These are phyloP conservation scores for Pogonomyrmex californicus DNA, from an alignment of 1,140 invertebrate genomes.

Conservation along the genomic window DNA sequence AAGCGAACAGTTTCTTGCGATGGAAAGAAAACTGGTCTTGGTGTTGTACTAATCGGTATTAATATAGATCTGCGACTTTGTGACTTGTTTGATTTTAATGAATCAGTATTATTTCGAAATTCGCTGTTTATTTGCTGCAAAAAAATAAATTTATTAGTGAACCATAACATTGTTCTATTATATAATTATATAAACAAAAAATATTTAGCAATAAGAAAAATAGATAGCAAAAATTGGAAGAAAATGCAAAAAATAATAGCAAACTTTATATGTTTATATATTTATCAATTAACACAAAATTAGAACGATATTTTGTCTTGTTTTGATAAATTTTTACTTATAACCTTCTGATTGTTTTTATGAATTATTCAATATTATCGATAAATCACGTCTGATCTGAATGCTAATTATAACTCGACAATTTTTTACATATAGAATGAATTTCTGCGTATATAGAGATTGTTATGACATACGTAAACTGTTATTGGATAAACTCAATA, in stretches of 20 bases:
- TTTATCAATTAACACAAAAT: neutral
- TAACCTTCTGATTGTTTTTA: neutral
- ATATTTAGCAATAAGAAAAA: neutral
- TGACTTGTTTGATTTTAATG: neutral
- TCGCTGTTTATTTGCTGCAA: slow-evolving; percentile 74
- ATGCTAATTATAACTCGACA: neutral
- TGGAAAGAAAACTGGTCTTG: neutral
- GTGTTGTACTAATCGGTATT: neutral
- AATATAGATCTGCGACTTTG: slow-evolving; percentile 21
- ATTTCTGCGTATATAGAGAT: neutral
- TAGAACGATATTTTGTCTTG: neutral
- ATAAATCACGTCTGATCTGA: neutral
- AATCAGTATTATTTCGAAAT: slow-evolving; percentile 75
- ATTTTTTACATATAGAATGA: neutral
- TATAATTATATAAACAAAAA: neutral
- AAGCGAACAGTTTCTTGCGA: slow-evolving; percentile 77
- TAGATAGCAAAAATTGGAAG: neutral
- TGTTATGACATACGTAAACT: neutral
- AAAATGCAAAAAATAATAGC: slow-evolving; percentile 1
- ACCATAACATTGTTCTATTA: neutral
- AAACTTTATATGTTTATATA: neutral
- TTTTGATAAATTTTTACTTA: neutral
- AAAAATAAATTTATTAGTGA: neutral
- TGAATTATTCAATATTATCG: neutral
- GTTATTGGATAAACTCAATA: neutral